These are phyloP conservation scores for Lapara coniferarum DNA, from an alignment of 2,888 invertebrate species.

Conservation along the genomic window DNA sequence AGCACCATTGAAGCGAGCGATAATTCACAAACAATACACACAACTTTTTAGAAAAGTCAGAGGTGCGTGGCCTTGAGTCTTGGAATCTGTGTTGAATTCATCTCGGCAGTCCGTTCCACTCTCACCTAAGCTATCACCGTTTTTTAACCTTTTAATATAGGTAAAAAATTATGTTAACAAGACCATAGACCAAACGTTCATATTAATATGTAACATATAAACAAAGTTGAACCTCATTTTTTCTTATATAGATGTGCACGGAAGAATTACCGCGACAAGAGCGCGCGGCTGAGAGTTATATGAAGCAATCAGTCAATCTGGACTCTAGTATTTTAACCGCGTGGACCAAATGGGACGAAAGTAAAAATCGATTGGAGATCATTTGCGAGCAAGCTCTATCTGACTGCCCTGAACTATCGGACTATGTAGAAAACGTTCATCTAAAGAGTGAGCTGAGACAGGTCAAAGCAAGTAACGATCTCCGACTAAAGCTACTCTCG, in stretches of 20 bases:
- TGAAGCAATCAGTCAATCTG: constrained; percentile 60
- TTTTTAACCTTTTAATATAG: too few species aligned
- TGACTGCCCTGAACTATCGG: constrained; percentile 57
- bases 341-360: constrained; percentile 64
- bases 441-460: constrained; percentile 64
- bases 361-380: constrained; percentile 50
- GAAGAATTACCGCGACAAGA: constrained; percentile 75
- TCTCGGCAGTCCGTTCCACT: too few species aligned
- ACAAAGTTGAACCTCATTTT: neutral
- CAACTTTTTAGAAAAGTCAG: too few species aligned
- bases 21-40: too few species aligned
- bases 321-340: constrained; percentile 61
- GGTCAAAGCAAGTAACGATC: constrained; percentile 66
- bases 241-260: constrained; percentile 59
- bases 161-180: too few species aligned
- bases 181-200: neutral
- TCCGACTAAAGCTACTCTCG: constrained; percentile 58
- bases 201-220: too few species aligned
- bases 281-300: constrained; percentile 65
- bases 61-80: too few species aligned
- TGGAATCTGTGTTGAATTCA: too few species aligned
- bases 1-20: too few species aligned
- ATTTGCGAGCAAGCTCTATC: constrained; percentile 56
- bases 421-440: constrained; percentile 58
- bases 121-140: too few species aligned